Evolutionary conservation across 2,797 vertebrate species (phyloP), one percentile per base, ranked within the genome.

Genomic region (Acropternis orthonyx): DNA sequence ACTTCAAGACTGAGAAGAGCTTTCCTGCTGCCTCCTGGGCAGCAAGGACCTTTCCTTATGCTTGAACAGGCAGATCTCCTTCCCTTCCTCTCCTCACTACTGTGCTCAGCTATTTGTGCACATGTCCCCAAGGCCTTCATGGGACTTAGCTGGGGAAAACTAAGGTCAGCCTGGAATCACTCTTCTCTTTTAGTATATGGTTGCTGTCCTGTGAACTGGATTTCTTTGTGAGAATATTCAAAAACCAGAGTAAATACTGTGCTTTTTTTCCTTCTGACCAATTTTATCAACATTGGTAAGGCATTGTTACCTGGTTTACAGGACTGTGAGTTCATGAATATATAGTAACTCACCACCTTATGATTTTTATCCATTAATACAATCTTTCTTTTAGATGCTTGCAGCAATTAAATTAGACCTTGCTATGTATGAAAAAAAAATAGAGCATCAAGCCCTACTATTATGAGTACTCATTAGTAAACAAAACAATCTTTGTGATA

Each of bases 381-480:
- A 85, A 92, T 95, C 91, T 94, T 93, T 44, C 55, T 82, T 92
- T 96, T 91, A 92, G 66, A 90, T 97, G 86, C 93, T 93, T 96
- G 75, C 59, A 95, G 95, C 88, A 97, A 96, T 95, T 97, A 92
- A 93, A 83, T 94, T 93, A 93, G 93, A 97, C 81, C 83, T 95
- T 94, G 52, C 51, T 93, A 91, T 94, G 85, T 71, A 67, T 94
- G 83, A 54, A 83, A 88, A 94, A 11, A 91, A 84, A 69, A 44
- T 5, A 3, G 14, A 89, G 76, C 72, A 86, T 95, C 85, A 93
- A 93, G 51, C 73, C 16, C 65, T 83, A 88, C 68, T 96, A 89
- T 96, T 97, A 85, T 39, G 49, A 96, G 75, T 93, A 72, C 63
- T 95, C 90, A 95, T 96, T 96, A 97, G 97, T 95, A 97, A 97